Evolutionary conservation across 2,797 vertebrate species (phyloP).

Genomic region (Paramormyrops hopkinsi): DNA sequence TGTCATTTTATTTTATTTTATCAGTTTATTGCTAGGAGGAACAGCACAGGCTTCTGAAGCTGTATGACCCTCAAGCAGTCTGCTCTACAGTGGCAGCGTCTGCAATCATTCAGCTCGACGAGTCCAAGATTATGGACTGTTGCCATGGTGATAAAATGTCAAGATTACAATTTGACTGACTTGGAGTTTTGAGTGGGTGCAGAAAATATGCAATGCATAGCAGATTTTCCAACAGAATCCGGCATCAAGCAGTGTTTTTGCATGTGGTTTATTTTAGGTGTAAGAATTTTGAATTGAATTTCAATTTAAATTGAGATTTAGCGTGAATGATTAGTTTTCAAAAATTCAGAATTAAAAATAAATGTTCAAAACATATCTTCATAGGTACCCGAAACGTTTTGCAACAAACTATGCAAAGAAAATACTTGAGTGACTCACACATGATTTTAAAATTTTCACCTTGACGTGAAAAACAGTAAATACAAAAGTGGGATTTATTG

Average conservation of each 20-base stretch:
- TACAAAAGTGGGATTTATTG: neutral
- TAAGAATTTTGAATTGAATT: neutral
- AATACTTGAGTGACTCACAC: neutral
- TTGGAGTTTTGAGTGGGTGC: neutral
- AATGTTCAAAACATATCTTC: neutral
- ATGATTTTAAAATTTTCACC: neutral
- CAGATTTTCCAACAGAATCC: neutral
- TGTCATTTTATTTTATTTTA: constrained; percentile 11
- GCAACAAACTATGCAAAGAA: neutral
- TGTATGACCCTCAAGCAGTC: neutral
- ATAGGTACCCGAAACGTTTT: neutral
- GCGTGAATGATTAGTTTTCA: neutral
- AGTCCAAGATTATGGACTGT: constrained; percentile 3
- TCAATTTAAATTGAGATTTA: neutral
- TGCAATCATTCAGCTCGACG: constrained; percentile 7
- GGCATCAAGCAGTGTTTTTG: neutral
- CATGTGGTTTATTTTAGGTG: neutral
- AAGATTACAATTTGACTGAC: constrained; percentile 16
- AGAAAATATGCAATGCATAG: neutral
- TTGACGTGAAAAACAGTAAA: neutral
- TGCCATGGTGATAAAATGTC: constrained; percentile 13
- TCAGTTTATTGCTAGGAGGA: neutral
- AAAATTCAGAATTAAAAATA: neutral
- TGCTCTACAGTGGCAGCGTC: neutral
- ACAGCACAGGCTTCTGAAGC: neutral